Evolutionary conservation across 2,113 vertebrate genomes (phyloP).

Genomic region (Tonatia bakeri): DNA sequence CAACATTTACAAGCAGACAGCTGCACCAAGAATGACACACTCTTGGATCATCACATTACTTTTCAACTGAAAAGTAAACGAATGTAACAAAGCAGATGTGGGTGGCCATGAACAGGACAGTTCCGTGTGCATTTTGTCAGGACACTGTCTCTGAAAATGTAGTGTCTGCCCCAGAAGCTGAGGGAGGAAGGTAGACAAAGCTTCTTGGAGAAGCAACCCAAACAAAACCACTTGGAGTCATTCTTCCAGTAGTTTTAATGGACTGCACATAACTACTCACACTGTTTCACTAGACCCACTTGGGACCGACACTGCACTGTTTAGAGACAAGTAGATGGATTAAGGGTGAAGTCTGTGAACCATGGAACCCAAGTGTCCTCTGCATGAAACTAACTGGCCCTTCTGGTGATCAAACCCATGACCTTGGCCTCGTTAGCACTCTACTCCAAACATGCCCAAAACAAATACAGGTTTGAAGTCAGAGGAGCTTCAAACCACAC

Average conservation of each 20-base stretch:
- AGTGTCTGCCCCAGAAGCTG: neutral
- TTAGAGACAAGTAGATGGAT: conserved; percentile 37
- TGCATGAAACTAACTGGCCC: conserved; percentile 31
- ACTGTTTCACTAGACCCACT: conserved; percentile 17
- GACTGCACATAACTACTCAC: neutral
- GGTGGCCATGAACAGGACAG: neutral
- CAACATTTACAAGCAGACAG: neutral
- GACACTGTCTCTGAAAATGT: conserved; percentile 15
- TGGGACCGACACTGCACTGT: neutral
- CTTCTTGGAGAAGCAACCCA: neutral
- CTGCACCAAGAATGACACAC: neutral
- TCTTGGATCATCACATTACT: neutral
- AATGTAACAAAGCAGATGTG: neutral
- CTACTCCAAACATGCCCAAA: conserved; percentile 49
- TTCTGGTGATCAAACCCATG: conserved; percentile 58
- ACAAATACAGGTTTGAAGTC: conserved; percentile 64
- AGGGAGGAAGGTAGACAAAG: neutral
- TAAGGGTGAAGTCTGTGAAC: conserved; percentile 50
- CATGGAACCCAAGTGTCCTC: conserved; percentile 11
- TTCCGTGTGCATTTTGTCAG: neutral
- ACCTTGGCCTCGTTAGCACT: conserved; percentile 57
- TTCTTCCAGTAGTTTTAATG: neutral
- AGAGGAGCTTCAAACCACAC: conserved; percentile 56
- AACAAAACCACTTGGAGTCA: neutral
- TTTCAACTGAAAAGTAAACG: neutral